phyloP scores from a whole-genome alignment of 2,888 invertebrate genomes.

The Chymomyza procnemis region DNA sequence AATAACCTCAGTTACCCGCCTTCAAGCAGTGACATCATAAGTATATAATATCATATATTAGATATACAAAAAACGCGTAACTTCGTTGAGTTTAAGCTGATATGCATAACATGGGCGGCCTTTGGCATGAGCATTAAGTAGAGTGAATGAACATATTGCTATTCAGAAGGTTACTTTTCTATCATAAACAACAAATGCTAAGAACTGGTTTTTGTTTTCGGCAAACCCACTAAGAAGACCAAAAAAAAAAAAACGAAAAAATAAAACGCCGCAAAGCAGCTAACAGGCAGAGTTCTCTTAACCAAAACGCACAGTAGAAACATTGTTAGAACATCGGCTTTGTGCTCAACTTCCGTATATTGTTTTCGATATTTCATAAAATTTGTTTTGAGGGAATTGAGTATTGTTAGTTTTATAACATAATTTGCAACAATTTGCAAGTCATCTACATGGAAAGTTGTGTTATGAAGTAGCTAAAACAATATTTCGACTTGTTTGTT shows the following conservation, averaged over 20 bases:
- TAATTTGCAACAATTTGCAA: background rate
- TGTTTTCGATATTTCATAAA: background rate
- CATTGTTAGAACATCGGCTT: background rate
- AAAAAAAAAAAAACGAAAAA: background rate
- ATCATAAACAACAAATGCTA: background rate
- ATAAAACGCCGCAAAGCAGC: background rate
- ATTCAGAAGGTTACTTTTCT: conserved; percentile 56
- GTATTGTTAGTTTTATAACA: background rate
- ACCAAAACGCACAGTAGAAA: conserved; percentile 4
- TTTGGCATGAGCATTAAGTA: conserved; percentile 52
- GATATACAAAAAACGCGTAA: conserved; percentile 27
- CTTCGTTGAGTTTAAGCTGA: conserved; percentile 56
- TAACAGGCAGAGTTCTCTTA: conserved; percentile 3
- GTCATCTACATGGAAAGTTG: too few species aligned
- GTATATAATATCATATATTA: background rate
- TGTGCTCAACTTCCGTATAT: conserved; percentile 11
- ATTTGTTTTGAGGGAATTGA: too few species aligned
- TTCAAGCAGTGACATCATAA: conserved; percentile 58
- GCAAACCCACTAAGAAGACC: background rate
- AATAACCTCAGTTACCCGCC: conserved; percentile 16
- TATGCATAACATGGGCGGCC: conserved; percentile 71
- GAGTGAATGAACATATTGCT: conserved; percentile 51
- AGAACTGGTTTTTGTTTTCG: conserved; percentile 2
- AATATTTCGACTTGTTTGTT: too few species aligned
- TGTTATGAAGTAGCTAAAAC: too few species aligned